Percentiles rank a stretch among this genome's conserved stretches.
phyloP scores from a whole-genome alignment of 2,888 invertebrate genomes.

The Phaedon cochleariae region DNA sequence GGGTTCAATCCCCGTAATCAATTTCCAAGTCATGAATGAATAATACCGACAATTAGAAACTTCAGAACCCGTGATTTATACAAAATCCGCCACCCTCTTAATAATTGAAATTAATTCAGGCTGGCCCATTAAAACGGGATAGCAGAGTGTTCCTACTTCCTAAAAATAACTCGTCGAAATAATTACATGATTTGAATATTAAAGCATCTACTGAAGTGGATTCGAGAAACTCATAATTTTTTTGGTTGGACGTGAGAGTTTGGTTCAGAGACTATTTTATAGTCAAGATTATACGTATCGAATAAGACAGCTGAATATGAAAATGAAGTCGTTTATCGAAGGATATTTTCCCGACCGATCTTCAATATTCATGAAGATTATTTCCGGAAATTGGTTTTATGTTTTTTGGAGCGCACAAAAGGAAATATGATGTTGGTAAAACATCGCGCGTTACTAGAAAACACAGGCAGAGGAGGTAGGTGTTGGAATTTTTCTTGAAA shows the following conservation, averaged over 20 bases:
- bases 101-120: slow-evolving; percentile 34
- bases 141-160: slow-evolving; percentile 14
- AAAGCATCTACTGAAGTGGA: slow-evolving; percentile 21
- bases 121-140: slow-evolving; percentile 30
- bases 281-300: neutral
- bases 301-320: neutral
- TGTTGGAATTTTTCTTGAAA: too few species aligned
- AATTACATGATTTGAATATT: slow-evolving; percentile 35
- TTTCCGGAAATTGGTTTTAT: too few species aligned
- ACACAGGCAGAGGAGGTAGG: too few species aligned
- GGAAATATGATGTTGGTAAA: too few species aligned
- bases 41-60: slow-evolving; percentile 24
- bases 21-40: slow-evolving; percentile 30
- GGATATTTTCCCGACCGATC: too few species aligned
- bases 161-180: slow-evolving; percentile 26
- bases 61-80: slow-evolving; percentile 19
- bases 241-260: neutral
- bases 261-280: neutral
- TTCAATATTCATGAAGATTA: too few species aligned
- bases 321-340: too few species aligned
- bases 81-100: slow-evolving; percentile 19
- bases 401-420: too few species aligned
- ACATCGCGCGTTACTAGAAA: too few species aligned
- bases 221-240: slow-evolving; percentile 25
- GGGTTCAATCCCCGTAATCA: slow-evolving; percentile 11